phyloP scores from a whole-genome alignment of 64 coral and sea anemone genomes.

The Orbicella faveolata region DNA sequence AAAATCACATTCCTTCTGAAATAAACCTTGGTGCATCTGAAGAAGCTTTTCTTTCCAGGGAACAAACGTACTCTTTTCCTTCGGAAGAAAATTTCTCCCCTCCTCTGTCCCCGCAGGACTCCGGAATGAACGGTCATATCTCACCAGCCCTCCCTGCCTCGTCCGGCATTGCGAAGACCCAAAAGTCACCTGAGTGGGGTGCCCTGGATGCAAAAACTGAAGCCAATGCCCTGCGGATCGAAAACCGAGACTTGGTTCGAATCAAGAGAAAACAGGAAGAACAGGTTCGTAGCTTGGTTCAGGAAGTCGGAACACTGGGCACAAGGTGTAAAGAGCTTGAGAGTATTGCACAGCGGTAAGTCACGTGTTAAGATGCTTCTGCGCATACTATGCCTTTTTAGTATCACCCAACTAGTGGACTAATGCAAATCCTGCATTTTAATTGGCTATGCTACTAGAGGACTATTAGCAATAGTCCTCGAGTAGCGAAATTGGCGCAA shows the following conservation, averaged over 20 bases:
- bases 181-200: slow-evolving; percentile 3
- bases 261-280: slow-evolving; percentile 33
- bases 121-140: slow-evolving; percentile 12
- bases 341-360: slow-evolving; percentile 33
- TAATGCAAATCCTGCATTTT: too few relatives aligned
- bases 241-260: slow-evolving; percentile 15
- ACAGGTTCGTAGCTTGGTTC: slow-evolving; percentile 19
- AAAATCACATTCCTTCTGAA: slow-evolving; percentile 3
- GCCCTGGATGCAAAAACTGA: slow-evolving; percentile 1
- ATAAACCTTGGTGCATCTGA: background rate
- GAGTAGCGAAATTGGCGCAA: too few relatives aligned
- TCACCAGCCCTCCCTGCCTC: background rate
- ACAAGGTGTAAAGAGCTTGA: slow-evolving; percentile 18
- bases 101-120: background rate
- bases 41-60: background rate
- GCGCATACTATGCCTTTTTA: background rate
- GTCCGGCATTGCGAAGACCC: background rate
- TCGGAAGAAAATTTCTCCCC: slow-evolving; percentile 18
- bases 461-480: too few relatives aligned
- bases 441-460: too few relatives aligned
- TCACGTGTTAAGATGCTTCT: background rate
- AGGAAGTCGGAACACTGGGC: background rate
- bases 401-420: too few relatives aligned
- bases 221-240: background rate
- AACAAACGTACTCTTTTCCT: background rate